A percentile compares a stretch with the other conserved stretches of the same genome.
Evolutionary conservation across 2,888 invertebrate species (phyloP).

Genomic region (Brenthis daphne): DNA sequence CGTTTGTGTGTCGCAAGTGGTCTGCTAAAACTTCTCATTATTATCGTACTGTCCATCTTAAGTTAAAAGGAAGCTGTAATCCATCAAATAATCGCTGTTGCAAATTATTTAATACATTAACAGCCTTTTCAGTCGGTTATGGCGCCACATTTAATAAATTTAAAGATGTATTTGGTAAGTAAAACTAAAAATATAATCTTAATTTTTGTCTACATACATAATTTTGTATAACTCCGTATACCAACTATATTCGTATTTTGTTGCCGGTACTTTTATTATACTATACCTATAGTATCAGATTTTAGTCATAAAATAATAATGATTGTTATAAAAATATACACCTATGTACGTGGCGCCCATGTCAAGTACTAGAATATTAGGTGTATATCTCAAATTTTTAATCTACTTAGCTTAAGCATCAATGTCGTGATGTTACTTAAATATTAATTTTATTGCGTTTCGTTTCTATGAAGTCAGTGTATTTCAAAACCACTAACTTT

Average conservation of each 20-base stretch:
- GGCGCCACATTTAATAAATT: conserved; percentile 29
- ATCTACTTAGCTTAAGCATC: background rate
- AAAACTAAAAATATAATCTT: background rate
- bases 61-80: conserved; percentile 57
- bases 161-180: background rate
- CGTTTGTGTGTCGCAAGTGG: conserved; percentile 79
- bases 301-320: no score
- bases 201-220: background rate
- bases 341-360: conserved; percentile 26
- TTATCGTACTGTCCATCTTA: conserved; percentile 80
- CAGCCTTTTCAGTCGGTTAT: conserved; percentile 55
- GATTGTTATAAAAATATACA: background rate
- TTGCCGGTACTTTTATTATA: no score
- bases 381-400: background rate
- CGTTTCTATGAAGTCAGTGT: background rate
- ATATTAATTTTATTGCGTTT: background rate
- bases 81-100: conserved; percentile 55
- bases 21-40: conserved; percentile 64
- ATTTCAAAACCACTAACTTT: background rate
- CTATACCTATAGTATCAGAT: no score
- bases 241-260: no score
- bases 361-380: conserved; percentile 12
- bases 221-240: background rate
- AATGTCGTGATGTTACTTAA: background rate
- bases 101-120: conserved; percentile 56